phyloP scores from a whole-genome alignment of 2,113 vertebrate genomes.

The Eretmochelys imbricata region DNA sequence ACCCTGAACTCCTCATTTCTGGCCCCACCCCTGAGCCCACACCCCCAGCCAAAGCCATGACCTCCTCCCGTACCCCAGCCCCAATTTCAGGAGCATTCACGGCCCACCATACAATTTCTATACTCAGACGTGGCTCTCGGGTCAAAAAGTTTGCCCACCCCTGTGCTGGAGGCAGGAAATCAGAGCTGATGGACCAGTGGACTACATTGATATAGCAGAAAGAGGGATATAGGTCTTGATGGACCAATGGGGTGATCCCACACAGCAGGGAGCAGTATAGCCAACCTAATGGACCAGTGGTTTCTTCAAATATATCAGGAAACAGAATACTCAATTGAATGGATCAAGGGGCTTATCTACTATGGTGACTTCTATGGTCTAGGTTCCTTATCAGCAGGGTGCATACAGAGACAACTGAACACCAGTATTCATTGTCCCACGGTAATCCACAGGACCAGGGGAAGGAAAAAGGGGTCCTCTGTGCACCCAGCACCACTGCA shows the following conservation, averaged over 20 bases:
- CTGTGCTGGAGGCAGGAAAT: background rate
- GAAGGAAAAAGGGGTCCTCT: background rate
- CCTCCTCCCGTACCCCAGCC: no score
- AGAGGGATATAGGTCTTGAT: background rate
- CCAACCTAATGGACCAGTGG: background rate
- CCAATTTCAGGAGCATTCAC: no score
- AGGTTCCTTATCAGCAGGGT: fast-evolving
- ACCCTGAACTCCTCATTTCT: no score
- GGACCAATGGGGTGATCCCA: fast-evolving
- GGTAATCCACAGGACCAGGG: background rate
- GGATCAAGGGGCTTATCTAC: background rate
- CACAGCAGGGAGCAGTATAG: background rate
- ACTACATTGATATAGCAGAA: background rate
- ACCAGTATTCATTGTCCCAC: background rate
- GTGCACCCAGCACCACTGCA: background rate
- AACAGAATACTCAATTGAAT: fast-evolving
- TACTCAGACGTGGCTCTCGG: no score
- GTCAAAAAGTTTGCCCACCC: no score
- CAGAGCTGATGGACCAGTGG: background rate
- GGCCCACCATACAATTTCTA: no score
- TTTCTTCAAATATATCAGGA: background rate
- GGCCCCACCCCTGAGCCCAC: no score
- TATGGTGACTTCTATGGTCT: background rate
- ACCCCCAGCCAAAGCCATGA: no score
- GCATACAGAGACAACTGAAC: background rate